Evolutionary conservation across 2,888 invertebrate species (phyloP).

Genomic region (Suillia variegata): DNA sequence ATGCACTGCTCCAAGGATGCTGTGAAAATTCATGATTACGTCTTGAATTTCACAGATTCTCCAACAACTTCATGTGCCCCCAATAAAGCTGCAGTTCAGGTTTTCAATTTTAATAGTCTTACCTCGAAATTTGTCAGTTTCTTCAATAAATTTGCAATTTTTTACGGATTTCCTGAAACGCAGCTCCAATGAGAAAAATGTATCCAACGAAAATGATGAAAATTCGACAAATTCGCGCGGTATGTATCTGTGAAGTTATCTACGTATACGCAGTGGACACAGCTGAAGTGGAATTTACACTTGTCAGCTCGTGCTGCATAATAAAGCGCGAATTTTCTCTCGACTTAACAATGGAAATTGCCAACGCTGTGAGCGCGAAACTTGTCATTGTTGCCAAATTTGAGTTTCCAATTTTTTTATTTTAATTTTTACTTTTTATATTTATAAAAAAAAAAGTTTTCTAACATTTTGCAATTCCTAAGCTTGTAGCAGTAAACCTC

Average conservation of each 20-base stretch:
- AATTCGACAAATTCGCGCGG: slow-evolving; percentile 19
- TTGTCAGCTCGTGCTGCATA: slow-evolving; percentile 14
- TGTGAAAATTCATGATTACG: slow-evolving; percentile 14
- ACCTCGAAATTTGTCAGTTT: slow-evolving; percentile 59
- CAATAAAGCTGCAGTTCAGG: not conserved
- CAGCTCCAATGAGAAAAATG: slow-evolving; percentile 47
- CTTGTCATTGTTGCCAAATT: too few relatives aligned
- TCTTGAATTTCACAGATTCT: slow-evolving; percentile 1
- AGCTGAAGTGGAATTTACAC: slow-evolving; percentile 21
- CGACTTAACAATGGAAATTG: not conserved
- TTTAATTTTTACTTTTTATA: too few relatives aligned
- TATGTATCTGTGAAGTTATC: slow-evolving; percentile 28
- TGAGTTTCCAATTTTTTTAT: too few relatives aligned
- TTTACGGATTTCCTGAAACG: slow-evolving; percentile 48
- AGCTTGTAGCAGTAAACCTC: slow-evolving; percentile 23
- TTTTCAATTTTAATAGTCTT: slow-evolving; percentile 29
- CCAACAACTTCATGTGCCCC: slow-evolving; percentile 21
- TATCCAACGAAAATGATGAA: slow-evolving; percentile 23
- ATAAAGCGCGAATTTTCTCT: too few relatives aligned
- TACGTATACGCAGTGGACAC: not conserved
- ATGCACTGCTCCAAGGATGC: slow-evolving; percentile 19
- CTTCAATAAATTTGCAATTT: slow-evolving; percentile 60
- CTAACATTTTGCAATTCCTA: too few relatives aligned
- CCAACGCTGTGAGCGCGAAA: too few relatives aligned
- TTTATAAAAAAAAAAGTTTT: too few relatives aligned